phyloP scores from a whole-genome alignment of 1,140 invertebrate genomes.

The Papilio dardanus region DNA sequence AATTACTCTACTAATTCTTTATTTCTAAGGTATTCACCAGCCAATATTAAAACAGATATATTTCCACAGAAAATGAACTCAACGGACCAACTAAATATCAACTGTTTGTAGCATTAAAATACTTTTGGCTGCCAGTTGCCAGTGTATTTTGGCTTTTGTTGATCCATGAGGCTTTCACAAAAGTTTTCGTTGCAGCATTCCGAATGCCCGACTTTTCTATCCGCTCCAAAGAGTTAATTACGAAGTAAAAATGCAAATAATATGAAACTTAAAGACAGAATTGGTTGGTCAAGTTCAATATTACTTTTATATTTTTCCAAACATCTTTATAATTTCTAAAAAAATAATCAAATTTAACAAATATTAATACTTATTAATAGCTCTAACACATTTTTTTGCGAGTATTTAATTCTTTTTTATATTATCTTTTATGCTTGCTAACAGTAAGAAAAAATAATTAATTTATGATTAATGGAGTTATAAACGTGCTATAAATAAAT shows the following conservation, averaged over 20 bases:
- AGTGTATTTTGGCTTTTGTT: constrained; percentile 15
- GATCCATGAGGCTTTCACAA: constrained; percentile 17
- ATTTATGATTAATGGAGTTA: too few relatives aligned
- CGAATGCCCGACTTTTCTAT: background rate
- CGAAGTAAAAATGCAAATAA: background rate
- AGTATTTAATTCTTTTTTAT: too few relatives aligned
- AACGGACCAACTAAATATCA: constrained; percentile 14
- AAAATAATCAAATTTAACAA: too few relatives aligned
- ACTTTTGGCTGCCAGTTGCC: constrained; percentile 17
- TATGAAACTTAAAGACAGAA: background rate
- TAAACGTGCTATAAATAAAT: background rate
- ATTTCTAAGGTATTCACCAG: background rate
- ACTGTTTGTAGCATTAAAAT: constrained; percentile 17
- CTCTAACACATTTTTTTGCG: too few relatives aligned
- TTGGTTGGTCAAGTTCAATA: background rate
- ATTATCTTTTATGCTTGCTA: too few relatives aligned
- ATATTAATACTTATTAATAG: too few relatives aligned
- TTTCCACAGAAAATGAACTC: background rate
- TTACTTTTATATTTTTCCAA: too few relatives aligned
- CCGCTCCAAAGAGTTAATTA: background rate
- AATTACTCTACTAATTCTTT: background rate
- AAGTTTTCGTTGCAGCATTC: background rate
- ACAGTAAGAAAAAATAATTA: too few relatives aligned
- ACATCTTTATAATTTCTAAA: too few relatives aligned
- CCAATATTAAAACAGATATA: background rate